These are phyloP conservation scores for Druceiella hillmani DNA, from an alignment of 2,888 invertebrate species.

Conservation along the genomic window DNA sequence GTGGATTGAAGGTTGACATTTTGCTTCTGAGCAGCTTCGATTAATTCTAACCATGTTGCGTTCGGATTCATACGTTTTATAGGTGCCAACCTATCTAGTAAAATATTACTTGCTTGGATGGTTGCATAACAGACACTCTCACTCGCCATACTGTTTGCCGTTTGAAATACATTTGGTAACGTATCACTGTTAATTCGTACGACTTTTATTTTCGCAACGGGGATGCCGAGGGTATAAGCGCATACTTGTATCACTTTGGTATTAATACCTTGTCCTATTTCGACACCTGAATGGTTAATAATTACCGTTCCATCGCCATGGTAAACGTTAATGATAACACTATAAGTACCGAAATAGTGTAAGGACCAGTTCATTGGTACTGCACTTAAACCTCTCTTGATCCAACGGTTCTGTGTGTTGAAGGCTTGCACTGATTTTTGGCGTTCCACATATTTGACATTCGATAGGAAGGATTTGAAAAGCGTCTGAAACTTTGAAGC, in stretches of 20 bases:
- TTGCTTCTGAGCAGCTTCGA: slow-evolving; percentile 24
- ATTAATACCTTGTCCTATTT: slow-evolving; percentile 77
- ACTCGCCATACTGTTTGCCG: slow-evolving; percentile 56
- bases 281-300: slow-evolving; percentile 65
- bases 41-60: slow-evolving; percentile 31
- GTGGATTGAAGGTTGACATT: slow-evolving; percentile 29
- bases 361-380: slow-evolving; percentile 65
- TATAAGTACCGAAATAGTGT: slow-evolving; percentile 44
- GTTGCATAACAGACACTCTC: slow-evolving; percentile 33
- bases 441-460: slow-evolving; percentile 51
- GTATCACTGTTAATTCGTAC: slow-evolving; percentile 57
- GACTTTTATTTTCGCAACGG: slow-evolving; percentile 58
- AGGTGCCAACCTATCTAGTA: slow-evolving; percentile 34
- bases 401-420: slow-evolving; percentile 72
- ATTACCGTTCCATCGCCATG: slow-evolving; percentile 67
- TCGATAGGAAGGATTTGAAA: slow-evolving; percentile 43
- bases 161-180: slow-evolving; percentile 57
- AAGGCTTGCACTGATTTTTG: slow-evolving; percentile 50
- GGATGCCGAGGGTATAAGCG: slow-evolving; percentile 61
- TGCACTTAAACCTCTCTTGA: slow-evolving; percentile 66
- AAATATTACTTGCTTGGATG: slow-evolving; percentile 35
- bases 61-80: slow-evolving; percentile 30
- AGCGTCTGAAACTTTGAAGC: slow-evolving; percentile 38
- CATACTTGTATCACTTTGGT: slow-evolving; percentile 64
- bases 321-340: slow-evolving; percentile 61